These are phyloP conservation scores for Scomber japonicus DNA, from an alignment of 2,113 vertebrate species.

Conservation along the genomic window DNA sequence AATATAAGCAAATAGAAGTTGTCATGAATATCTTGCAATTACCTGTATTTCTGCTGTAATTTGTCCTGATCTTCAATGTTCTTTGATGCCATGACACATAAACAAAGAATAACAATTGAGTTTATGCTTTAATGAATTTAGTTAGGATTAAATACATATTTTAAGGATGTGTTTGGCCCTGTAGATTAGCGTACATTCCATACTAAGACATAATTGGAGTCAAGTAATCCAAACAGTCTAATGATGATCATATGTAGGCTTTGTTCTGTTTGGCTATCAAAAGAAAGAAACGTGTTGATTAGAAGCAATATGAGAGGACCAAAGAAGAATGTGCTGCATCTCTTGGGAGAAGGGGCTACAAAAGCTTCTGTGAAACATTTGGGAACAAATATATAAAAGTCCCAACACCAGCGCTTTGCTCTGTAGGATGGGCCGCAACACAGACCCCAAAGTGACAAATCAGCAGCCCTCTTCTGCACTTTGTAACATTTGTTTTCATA, in stretches of 20 bases:
- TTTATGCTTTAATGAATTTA: neutral
- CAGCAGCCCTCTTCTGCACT: slow-evolving; percentile 21
- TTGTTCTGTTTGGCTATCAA: neutral
- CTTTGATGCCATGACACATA: neutral
- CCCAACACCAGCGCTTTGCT: neutral
- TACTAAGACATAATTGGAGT: neutral
- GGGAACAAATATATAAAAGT: neutral
- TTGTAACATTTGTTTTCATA: neutral
- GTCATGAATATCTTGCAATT: neutral
- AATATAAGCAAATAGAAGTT: neutral
- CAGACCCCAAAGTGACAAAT: slow-evolving; percentile 23
- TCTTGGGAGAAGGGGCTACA: neutral
- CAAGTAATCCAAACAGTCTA: neutral
- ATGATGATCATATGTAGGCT: neutral
- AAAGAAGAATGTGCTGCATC: neutral
- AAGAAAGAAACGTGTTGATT: neutral
- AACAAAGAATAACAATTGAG: neutral
- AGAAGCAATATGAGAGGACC: neutral
- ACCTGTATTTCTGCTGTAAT: neutral
- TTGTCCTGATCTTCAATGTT: too few relatives aligned
- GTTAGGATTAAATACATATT: neutral
- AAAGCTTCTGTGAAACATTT: neutral
- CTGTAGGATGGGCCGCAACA: neutral
- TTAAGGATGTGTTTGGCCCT: neutral
- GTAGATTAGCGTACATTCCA: neutral